Base-by-base conservation (phyloP, 2,113 vertebrate species). In the Neogale vison region DNA sequence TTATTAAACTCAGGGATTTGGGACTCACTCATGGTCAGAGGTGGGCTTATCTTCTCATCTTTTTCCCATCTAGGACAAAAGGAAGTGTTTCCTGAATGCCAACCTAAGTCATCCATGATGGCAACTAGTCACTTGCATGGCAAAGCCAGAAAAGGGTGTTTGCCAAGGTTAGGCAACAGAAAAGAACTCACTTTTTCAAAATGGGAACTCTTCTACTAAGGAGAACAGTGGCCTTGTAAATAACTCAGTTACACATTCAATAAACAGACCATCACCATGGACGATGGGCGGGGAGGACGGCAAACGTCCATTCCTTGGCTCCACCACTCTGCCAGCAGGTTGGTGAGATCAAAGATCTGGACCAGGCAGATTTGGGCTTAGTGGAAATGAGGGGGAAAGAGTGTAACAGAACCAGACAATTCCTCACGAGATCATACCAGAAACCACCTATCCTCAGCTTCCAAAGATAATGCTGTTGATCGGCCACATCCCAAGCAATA, bases 401-500 rank as follows among this genome's bases (percentile, higher is more conserved):
- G 11, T 13, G 11, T 20, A 17, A 71, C 1, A 29, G 20, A 24
- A 88, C 6, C 34, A 36, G n/a, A 71, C 67, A 65, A 72, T 50
- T 47, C 65, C 84, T 20, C n/a, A 42, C 11, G 17, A 21, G 72
- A 42, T 79, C 76, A 50, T 12, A 47, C 10, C 34, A 72, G 52
- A 23, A 80, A 77, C 47, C 52, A 63, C 57, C 31, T 36, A 74
- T 4, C 72, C 47, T 55, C 34, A 10, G 5, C 52, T 79, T 77
- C 42, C 69, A 79, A 63, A 89, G 84, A 55, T 45, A 72, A 81
- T 24, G 34, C 59, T 26, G 72, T 10, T 9, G 21, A 95, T 50
- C 0, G 0, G 50, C 29, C n/a, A 55, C 3, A 1, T 31, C 42
- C 42, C 83, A 36, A 9, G 2, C 4, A 36, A 57, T 4, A 20